Percentiles rank a stretch among this genome's conserved stretches.
Evolutionary conservation across 2,113 vertebrate genomes (phyloP).

Genomic region (Semnornis frantzii): DNA sequence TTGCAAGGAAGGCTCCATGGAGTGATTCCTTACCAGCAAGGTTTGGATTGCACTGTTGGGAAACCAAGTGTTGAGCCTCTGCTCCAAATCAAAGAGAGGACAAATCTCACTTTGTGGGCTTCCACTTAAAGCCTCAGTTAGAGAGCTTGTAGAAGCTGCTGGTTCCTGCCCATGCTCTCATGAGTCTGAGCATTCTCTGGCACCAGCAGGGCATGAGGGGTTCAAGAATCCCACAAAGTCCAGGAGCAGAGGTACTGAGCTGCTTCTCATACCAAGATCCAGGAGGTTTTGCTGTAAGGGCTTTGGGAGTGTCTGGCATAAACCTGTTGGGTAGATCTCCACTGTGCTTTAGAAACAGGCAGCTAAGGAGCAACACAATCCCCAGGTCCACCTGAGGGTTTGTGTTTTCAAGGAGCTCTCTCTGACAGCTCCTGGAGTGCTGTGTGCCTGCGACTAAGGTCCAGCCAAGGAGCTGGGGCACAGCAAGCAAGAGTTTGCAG

Average conservation of each 20-base stretch:
- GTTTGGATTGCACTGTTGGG: neutral
- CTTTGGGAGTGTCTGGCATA: neutral
- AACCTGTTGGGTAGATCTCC: neutral
- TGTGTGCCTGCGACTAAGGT: fast-evolving
- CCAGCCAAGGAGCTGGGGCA: neutral
- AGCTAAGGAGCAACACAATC: neutral
- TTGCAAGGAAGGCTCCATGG: neutral
- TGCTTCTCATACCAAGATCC: neutral
- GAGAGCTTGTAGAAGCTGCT: neutral
- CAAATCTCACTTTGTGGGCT: neutral
- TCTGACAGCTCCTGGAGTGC: neutral
- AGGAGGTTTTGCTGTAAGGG: neutral
- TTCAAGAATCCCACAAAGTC: neutral
- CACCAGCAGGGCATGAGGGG: neutral
- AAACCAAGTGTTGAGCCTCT: neutral
- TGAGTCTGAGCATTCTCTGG: neutral
- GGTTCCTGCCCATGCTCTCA: neutral
- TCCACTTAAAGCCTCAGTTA: neutral
- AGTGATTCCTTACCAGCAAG: neutral
- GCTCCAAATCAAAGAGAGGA: neutral
- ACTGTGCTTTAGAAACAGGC: neutral
- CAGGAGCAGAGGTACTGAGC: neutral
- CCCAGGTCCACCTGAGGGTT: neutral
- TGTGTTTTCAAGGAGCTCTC: neutral
- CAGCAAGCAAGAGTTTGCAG: neutral